Percentiles rank a stretch among this genome's conserved stretches.
Conservation (phyloP, 2,797 vertebrate genomes). For the Florisuga fusca region DNA sequence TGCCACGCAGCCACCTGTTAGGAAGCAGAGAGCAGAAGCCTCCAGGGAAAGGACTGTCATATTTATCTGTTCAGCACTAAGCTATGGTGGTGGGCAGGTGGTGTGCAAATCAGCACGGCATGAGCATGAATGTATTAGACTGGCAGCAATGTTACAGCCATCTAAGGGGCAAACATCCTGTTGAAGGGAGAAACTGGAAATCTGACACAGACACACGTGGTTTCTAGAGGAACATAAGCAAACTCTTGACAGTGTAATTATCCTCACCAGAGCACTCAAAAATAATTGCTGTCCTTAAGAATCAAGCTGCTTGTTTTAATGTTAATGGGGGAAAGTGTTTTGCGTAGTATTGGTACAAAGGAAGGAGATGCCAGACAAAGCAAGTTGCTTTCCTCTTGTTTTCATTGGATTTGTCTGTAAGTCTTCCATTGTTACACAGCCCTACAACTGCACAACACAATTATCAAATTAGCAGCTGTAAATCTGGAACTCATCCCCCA, state of each 20-base stretch:
- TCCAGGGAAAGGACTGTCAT: neutral
- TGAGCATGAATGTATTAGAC: neutral
- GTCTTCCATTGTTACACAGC: neutral
- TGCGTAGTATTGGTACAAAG: neutral
- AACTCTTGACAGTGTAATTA: constrained; percentile 31
- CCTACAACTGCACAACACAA: neutral
- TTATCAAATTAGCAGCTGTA: neutral
- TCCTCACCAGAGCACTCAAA: constrained; percentile 10
- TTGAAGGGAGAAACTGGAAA: neutral
- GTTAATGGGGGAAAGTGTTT: neutral
- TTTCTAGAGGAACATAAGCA: neutral
- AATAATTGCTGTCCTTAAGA: constrained; percentile 35
- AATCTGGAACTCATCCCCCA: neutral
- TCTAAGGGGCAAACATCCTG: neutral
- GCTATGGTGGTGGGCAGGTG: neutral
- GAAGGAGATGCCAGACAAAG: neutral
- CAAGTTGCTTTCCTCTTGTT: neutral
- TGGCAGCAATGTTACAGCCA: neutral
- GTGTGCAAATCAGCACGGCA: neutral
- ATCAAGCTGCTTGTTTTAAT: constrained; percentile 43
- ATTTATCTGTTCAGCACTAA: neutral
- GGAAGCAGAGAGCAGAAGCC: neutral
- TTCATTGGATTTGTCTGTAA: neutral
- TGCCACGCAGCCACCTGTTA: neutral
- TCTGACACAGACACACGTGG: constrained; percentile 1